Conservation (phyloP, 2,888 invertebrate species). For the Xestobium rufovillosum region DNA sequence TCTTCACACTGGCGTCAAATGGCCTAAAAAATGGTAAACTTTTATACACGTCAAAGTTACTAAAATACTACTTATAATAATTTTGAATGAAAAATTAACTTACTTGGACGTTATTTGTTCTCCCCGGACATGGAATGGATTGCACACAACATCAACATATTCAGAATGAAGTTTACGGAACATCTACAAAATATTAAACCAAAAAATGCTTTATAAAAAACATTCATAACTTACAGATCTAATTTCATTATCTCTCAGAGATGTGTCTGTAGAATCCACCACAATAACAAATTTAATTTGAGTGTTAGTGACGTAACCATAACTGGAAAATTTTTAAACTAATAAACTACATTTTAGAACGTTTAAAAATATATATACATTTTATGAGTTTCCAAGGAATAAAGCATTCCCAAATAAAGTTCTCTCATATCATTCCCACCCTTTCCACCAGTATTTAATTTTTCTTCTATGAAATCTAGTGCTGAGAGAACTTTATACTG, state of each 20-base stretch:
- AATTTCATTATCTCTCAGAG: conserved; percentile 88
- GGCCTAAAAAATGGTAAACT: conserved; percentile 49
- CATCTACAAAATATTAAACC: conserved; percentile 49
- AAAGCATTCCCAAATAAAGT: conserved; percentile 82
- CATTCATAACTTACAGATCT: conserved; percentile 58
- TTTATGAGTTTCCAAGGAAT: conserved; percentile 93
- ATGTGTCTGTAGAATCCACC: conserved; percentile 81
- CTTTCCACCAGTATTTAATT: conserved; percentile 55
- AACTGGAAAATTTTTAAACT: conserved; percentile 48
- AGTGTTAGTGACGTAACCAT: conserved; percentile 96
- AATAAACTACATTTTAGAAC: conserved; percentile 14
- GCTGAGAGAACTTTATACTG: conserved; percentile 92
- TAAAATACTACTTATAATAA: conserved; percentile 14
- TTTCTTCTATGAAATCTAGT: conserved; percentile 84
- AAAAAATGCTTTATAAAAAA: conserved; percentile 26
- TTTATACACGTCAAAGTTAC: conserved; percentile 9
- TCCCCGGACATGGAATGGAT: conserved; percentile 94
- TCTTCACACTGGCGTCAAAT: conserved; percentile 61
- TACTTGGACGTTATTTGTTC: conserved; percentile 82
- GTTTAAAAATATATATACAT: conserved; percentile 55
- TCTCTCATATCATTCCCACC: conserved; percentile 74
- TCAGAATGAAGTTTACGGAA: conserved; percentile 85
- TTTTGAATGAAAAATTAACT: conserved; percentile 35
- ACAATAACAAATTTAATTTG: conserved; percentile 91
- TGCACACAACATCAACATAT: conserved; percentile 91